Base-by-base conservation (phyloP, 2,888 invertebrate species). In the Prosapia bicincta region DNA sequence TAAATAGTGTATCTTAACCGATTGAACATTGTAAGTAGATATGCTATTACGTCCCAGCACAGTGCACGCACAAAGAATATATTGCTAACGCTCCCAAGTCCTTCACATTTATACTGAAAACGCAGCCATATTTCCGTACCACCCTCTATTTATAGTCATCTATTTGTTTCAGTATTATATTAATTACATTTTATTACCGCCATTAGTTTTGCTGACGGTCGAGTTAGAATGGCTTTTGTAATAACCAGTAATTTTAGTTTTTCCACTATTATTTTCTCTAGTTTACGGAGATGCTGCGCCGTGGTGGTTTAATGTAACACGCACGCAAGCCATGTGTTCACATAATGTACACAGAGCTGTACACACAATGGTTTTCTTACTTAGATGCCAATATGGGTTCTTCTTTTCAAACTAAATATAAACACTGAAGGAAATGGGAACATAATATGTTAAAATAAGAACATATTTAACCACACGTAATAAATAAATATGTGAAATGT, bases 81-180 rank as follows among this genome's bases (percentile, higher is more conserved):
- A 54, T 54, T 54, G 54, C 20, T n/a, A 20, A 54, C 20, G 54
- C 54, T 54, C 7, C 20, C 54, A 54, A 54, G 54, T 54, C 54
- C 54, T 54, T 54, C 54, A 54, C 54, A 54, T 54, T 54, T 54
- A 38, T 38, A 38, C 38, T 38, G 38, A 38, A 38, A 38, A 54
- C 54, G 54, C 3, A 54, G 54, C 54, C 13, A 20, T 54, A 54
- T 54, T 54, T 54, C 7, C 54, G 20, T 9, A 38, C 20, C n/a
- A n/a, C 54, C 54, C 54, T 54, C 54, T 54, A 54, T 54, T 54
- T 54, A 54, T 54, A 54, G 54, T n/a, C 54, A 54, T 54, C 54
- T 54, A 54, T 54, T 54, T 54, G 54, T 54, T 54, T 54, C 54
- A 20, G 54, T 20, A 54, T 54, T 54, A 54, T 54, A 54, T 54